Base-by-base conservation (phyloP, 2,113 vertebrate species). In the Xiphias gladius region DNA sequence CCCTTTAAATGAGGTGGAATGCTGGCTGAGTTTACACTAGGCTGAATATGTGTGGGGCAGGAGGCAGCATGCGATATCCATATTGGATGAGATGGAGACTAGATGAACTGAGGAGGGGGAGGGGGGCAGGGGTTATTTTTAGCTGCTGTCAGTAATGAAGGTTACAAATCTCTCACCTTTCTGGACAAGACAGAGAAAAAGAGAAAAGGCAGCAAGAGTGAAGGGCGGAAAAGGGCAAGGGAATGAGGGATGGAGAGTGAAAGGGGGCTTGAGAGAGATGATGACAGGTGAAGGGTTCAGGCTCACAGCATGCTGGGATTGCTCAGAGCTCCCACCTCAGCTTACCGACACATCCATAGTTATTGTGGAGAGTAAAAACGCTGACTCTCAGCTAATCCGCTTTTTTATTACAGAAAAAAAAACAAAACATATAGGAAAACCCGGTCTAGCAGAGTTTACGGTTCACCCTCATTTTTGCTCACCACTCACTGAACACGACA, bases 131-230 rank as follows among this genome's bases (percentile, higher is more conserved):
- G 62, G 73, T 88, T 94, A 92, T 94, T 92, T 92, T 91, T 91
- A 93, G 89, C 89, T 71, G 63, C 62, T 77, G 88, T 90, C 94
- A 89, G 79, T 79, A 77, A 89, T 74, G 79, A 92, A 92, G 92
- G 91, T 89, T 91, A 90, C 67, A 84, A 77, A 91, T 89, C 65
- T 57, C 54, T 89, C 76, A 82, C 86, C 88, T 89, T 86, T 82
- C 55, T 84, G 50, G 50, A 73, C 62, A 70, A 61, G 77, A 81
- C 73, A 26, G 61, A 70, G 68, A 73, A 10, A 41, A 20, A 24
- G 54, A 77, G 63, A 73, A 82, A 76, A 30, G 5, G 37, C 19
- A 37, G 55, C 2, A 24, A 50, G 73, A 86, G 6, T 71, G 64
- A 76, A 37, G 66, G 67, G 54, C 59, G 39, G 52, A 41, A 80